Conservation (phyloP, 2,797 vertebrate genomes). For the Oreochromis grahami region DNA sequence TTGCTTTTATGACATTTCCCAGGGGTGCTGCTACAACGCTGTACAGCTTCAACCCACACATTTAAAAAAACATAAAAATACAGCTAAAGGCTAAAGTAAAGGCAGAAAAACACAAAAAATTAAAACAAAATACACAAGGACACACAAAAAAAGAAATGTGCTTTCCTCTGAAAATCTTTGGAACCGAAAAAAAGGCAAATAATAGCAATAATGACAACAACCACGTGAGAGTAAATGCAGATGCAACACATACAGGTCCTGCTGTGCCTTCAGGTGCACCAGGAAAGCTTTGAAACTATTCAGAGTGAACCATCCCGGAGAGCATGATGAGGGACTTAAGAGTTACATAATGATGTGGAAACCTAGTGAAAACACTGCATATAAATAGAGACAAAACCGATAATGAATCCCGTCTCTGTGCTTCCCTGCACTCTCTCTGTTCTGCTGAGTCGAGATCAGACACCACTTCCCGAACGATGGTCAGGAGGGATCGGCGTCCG, state of each 20-base stretch:
- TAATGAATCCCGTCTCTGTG: background rate
- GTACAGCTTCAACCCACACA: conserved; percentile 33
- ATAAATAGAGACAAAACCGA: conserved; percentile 27
- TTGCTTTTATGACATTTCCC: conserved; percentile 25
- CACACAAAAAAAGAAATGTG: conserved; percentile 46
- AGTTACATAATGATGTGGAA: conserved; percentile 21
- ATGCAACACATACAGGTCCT: conserved; percentile 46
- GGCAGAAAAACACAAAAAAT: conserved; percentile 10
- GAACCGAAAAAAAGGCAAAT: conserved; percentile 63
- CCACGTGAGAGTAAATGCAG: conserved; percentile 49
- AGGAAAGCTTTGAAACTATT: conserved; percentile 18
- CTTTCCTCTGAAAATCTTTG: conserved; percentile 74
- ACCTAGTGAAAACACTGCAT: background rate
- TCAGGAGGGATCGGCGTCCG: background rate
- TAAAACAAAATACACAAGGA: conserved; percentile 52
- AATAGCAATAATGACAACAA: conserved; percentile 54
- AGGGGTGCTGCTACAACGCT: conserved; percentile 5
- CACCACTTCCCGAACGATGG: background rate
- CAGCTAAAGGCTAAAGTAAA: conserved; percentile 28
- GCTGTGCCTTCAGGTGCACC: conserved; percentile 24
- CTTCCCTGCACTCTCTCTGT: background rate
- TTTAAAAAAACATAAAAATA: conserved; percentile 7
- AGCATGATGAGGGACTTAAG: background rate
- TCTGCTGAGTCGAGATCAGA: conserved; percentile 16
- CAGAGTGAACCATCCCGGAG: conserved; percentile 34